Percentiles rank a stretch among this genome's conserved stretches.
Evolutionary conservation across 1,140 invertebrate species (phyloP).

Genomic region (Diabrotica virgifera): DNA sequence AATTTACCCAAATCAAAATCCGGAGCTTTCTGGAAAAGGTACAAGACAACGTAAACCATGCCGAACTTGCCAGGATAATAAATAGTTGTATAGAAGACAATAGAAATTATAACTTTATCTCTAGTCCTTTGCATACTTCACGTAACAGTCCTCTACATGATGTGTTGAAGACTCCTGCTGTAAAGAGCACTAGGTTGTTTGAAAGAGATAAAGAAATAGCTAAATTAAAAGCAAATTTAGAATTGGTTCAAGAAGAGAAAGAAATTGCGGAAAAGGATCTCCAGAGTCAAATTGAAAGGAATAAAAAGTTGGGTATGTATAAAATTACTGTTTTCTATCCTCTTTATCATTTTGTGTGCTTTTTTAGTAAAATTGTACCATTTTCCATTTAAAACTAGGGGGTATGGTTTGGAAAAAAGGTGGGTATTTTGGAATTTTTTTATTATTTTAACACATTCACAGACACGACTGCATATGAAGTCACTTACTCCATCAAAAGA

Average conservation of each 20-base stretch:
- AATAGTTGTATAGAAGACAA: constrained; percentile 21
- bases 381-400: no score
- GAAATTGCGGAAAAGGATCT: constrained; percentile 38
- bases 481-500: no score
- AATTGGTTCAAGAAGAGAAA: constrained; percentile 41
- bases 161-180: constrained; percentile 38
- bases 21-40: constrained; percentile 40
- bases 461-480: no score
- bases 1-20: constrained; percentile 37
- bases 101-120: constrained; percentile 16
- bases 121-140: constrained; percentile 1
- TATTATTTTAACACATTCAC: no score
- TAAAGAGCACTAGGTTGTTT: constrained; percentile 28
- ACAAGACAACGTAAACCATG: constrained; percentile 32
- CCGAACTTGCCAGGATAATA: constrained; percentile 33
- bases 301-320: constrained; percentile 36
- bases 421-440: no score
- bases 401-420: no score
- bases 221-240: constrained; percentile 34
- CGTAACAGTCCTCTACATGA: constrained; percentile 39
- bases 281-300: constrained; percentile 33
- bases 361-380: no score
- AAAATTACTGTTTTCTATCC: background rate
- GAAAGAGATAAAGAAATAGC: constrained; percentile 38
- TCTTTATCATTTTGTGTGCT: no score